A percentile compares a stretch with the other conserved stretches of the same genome.
phyloP scores from a whole-genome alignment of 1,140 invertebrate genomes.

The Euwallacea similis region DNA sequence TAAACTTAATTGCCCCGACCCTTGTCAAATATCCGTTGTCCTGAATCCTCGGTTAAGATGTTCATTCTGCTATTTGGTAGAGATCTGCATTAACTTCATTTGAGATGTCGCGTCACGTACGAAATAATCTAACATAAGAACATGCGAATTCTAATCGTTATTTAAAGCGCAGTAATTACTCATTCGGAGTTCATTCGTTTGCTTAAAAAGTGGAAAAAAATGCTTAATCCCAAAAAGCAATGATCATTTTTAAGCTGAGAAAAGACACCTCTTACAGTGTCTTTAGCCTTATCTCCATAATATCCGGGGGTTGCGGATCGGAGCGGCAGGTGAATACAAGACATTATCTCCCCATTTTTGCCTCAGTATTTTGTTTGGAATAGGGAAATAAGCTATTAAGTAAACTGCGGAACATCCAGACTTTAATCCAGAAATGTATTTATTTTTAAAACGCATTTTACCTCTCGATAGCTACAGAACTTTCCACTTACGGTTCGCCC shows the following conservation, averaged over 20 bases:
- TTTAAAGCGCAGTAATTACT: background rate
- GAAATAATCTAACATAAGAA: too few species aligned
- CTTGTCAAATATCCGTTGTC: conserved; percentile 4
- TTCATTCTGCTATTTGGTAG: background rate
- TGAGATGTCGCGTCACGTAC: background rate
- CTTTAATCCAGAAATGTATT: too few species aligned
- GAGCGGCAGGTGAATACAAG: conserved; percentile 29
- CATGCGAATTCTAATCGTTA: background rate
- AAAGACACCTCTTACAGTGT: conserved; percentile 8
- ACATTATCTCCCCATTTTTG: conserved; percentile 25
- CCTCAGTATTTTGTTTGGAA: conserved; percentile 7
- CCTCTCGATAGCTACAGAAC: too few species aligned
- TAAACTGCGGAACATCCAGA: too few species aligned
- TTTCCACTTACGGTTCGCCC: too few species aligned
- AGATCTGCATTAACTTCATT: background rate
- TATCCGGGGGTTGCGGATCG: background rate
- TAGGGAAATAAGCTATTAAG: background rate
- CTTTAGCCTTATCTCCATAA: conserved; percentile 20
- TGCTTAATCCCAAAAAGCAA: background rate
- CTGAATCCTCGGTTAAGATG: background rate
- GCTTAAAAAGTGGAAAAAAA: background rate
- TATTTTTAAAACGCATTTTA: too few species aligned
- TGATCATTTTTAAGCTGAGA: conserved; percentile 20
- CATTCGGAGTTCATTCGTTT: background rate
- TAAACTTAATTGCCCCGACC: conserved; percentile 12